Conservation (phyloP, 2,113 vertebrate species). For the Epinephelus moara region DNA sequence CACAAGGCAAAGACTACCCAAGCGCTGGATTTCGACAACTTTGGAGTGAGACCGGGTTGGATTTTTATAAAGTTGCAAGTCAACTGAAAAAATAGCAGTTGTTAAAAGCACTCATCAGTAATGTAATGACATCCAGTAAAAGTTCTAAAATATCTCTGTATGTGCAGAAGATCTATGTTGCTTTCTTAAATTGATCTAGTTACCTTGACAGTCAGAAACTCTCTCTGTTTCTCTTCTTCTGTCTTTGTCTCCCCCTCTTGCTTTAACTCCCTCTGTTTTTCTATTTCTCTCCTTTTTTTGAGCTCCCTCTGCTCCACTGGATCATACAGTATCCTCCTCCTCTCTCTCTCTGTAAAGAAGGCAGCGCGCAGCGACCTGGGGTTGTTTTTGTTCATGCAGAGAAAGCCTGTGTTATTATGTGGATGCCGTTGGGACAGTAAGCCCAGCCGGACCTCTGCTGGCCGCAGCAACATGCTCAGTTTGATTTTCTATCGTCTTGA, state of each 20-base stretch:
- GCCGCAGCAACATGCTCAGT: conserved; percentile 31
- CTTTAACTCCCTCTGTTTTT: conserved; percentile 11
- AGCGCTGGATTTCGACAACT: no score
- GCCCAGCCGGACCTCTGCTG: conserved; percentile 49
- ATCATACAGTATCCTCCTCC: conserved; percentile 14
- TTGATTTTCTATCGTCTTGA: conserved; percentile 52
- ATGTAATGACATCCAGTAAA: background rate
- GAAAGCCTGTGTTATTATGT: conserved; percentile 45
- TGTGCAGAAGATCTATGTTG: background rate
- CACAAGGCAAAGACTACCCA: no score
- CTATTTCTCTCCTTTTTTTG: background rate
- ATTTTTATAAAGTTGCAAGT: background rate
- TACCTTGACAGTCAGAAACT: background rate
- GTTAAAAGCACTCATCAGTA: background rate
- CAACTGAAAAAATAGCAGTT: background rate
- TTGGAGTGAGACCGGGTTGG: no score
- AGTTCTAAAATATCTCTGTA: background rate
- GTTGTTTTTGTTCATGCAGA: conserved; percentile 58
- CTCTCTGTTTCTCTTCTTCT: background rate
- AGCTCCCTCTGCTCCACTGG: conserved; percentile 27
- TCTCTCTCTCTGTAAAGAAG: conserved; percentile 19
- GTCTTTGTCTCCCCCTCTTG: background rate
- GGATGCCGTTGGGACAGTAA: conserved; percentile 51
- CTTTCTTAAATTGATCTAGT: background rate
- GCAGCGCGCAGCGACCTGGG: conserved; percentile 34